phyloP scores from a whole-genome alignment of 37 sponge, comb jelly and placozoan species.

The Halichondria panicea region DNA sequence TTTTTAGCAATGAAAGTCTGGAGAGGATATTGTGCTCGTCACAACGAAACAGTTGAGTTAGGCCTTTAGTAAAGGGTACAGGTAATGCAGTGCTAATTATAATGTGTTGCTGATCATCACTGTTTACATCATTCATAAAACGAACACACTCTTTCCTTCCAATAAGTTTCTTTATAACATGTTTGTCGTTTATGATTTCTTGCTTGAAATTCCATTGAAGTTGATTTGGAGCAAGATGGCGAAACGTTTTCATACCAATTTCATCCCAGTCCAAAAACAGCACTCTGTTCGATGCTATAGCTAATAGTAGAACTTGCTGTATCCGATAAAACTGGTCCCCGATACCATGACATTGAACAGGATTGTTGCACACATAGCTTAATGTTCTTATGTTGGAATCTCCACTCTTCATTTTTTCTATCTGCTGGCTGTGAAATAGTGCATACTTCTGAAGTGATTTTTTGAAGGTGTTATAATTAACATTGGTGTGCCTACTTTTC shows the following conservation, averaged over 20 bases:
- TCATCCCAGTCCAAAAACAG: slow-evolving; percentile 35
- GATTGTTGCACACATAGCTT: slow-evolving; percentile 28
- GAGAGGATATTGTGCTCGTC: too few species aligned
- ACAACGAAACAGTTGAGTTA: too few species aligned
- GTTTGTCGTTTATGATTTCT: too few species aligned
- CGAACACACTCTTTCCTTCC: background rate
- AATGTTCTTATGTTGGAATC: slow-evolving; percentile 22
- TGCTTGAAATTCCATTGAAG: slow-evolving; percentile 34
- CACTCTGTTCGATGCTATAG: slow-evolving; percentile 23
- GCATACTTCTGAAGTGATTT: too few species aligned
- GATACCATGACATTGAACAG: slow-evolving; percentile 13
- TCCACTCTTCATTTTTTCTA: slow-evolving; percentile 1
- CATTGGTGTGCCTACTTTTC: too few species aligned
- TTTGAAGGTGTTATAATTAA: slow-evolving; percentile 2
- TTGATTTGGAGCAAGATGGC: slow-evolving; percentile 19
- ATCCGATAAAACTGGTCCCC: slow-evolving; percentile 39
- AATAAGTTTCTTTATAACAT: too few species aligned
- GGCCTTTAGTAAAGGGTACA: background rate
- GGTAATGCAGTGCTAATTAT: background rate
- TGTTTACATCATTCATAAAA: background rate
- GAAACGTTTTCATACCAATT: background rate
- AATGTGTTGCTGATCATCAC: background rate
- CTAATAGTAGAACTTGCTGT: slow-evolving; percentile 10
- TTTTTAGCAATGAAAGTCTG: too few species aligned
- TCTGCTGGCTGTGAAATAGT: background rate